Evolutionary conservation across 2,113 vertebrate species (phyloP), one percentile per base, ranked within the genome.

Genomic region (Nothoprocta pentlandii): DNA sequence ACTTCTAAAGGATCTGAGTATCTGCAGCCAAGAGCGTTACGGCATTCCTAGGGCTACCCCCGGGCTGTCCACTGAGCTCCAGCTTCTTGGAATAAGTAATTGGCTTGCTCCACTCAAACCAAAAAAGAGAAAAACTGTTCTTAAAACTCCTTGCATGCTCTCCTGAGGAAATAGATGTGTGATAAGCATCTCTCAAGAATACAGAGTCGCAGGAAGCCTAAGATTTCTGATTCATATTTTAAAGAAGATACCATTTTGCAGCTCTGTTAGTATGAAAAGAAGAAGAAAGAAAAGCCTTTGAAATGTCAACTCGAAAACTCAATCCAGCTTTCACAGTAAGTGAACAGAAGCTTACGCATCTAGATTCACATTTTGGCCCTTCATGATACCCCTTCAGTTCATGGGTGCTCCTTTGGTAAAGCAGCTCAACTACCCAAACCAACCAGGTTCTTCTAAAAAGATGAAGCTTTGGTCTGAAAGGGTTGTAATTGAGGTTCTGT

Each of bases 81-180:
- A 68, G 64, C 42, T 90, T 95, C 84, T 90, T 69, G 66, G 44
- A 88, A 77, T 69, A 85, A 93, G 69, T 69, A 88, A 85, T 86
- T 70, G 54, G 32, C 77, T 68, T 11, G 12, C 28, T 85, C 42
- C 44, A 73, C 81, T 53, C 85, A 71, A 91, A 67, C 77, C 34
- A 39, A 62, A 83, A 92, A 79, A 66, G 25, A 82, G 61, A 80
- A 81, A 85, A 94, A 53, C 69, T 78, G 10, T 86, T 97, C 79
- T 66, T 71, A 90, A 92, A 70, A 71, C 64, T 88, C 69, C 56
- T 64, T 42, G 62, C 56, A 22, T 8, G 9, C 68, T 92, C 44
- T 36, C 47, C 66, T 58, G 86, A 80, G 46, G 75, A 96, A 84
- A 86, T 13, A 54, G 80, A 54, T 78, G 63, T 44, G 68, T 68